Percentiles rank a stretch among this genome's conserved stretches.
Evolutionary conservation across 2,888 invertebrate species (phyloP).

Genomic region (Dichetophora obliterata): DNA sequence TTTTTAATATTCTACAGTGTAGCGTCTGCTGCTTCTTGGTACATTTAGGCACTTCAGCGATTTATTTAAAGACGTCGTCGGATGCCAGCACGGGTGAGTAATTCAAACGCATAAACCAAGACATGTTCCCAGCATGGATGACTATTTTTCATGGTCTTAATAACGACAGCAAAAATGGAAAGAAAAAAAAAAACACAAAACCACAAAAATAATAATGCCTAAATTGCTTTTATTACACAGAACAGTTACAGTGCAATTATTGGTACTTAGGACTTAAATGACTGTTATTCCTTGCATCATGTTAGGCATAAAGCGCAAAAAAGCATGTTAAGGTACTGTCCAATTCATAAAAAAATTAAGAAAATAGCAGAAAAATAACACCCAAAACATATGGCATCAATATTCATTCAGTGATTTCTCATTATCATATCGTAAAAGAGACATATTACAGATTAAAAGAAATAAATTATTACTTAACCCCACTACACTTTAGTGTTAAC

Average conservation of each 20-base stretch:
- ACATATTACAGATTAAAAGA: neutral
- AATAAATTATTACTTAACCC: neutral
- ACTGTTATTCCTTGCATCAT: too few relatives aligned
- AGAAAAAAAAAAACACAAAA: too few relatives aligned
- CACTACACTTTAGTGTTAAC: neutral
- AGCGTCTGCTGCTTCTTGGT: neutral
- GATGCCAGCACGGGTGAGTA: conserved; percentile 13
- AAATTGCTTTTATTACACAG: conserved; percentile 65
- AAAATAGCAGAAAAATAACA: neutral
- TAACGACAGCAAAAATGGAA: neutral
- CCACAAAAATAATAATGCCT: conserved; percentile 54
- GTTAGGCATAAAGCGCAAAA: neutral
- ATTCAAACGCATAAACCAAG: conserved; percentile 16
- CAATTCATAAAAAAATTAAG: neutral
- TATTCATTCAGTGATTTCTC: conserved; percentile 11
- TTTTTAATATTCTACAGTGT: neutral
- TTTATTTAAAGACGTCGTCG: neutral
- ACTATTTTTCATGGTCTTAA: conserved; percentile 21
- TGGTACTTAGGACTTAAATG: conserved; percentile 14
- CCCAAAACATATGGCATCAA: neutral
- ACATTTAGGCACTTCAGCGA: neutral
- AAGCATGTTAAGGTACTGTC: neutral
- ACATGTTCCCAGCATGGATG: neutral
- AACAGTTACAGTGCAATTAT: conserved; percentile 64
- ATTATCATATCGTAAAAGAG: conserved; percentile 13